phyloP scores from a whole-genome alignment of 2,113 vertebrate species.

The Tiliqua scincoides region DNA sequence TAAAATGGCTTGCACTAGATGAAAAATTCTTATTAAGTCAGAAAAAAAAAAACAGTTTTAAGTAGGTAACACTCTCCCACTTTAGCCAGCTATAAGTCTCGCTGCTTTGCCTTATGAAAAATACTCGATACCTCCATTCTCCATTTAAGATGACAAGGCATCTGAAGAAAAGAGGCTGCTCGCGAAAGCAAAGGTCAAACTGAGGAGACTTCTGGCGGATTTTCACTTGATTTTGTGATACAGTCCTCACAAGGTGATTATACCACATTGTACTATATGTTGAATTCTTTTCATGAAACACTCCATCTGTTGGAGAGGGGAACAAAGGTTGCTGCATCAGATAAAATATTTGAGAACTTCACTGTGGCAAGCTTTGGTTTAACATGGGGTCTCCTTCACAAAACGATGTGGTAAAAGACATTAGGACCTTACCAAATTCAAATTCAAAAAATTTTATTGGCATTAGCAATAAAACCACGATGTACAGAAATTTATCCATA shows the following conservation, averaged over 20 bases:
- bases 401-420: no score
- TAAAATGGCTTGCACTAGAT: constrained; percentile 87
- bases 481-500: no score
- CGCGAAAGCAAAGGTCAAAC: fast-evolving
- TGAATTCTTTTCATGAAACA: background rate
- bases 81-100: constrained; percentile 78
- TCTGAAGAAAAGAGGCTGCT: fast-evolving
- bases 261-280: background rate
- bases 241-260: background rate
- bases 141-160: background rate
- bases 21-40: constrained; percentile 89
- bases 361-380: background rate
- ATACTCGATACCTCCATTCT: constrained; percentile 1
- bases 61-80: constrained; percentile 81
- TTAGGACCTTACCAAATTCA: no score
- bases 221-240: background rate
- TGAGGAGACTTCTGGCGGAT: background rate
- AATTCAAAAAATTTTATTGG: no score
- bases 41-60: constrained; percentile 76
- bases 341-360: background rate
- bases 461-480: no score
- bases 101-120: constrained; percentile 62
- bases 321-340: background rate
- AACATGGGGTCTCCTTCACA: background rate
- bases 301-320: background rate